Evolutionary conservation across 2,888 invertebrate genomes (phyloP).

Genomic region (Spodoptera littoralis): DNA sequence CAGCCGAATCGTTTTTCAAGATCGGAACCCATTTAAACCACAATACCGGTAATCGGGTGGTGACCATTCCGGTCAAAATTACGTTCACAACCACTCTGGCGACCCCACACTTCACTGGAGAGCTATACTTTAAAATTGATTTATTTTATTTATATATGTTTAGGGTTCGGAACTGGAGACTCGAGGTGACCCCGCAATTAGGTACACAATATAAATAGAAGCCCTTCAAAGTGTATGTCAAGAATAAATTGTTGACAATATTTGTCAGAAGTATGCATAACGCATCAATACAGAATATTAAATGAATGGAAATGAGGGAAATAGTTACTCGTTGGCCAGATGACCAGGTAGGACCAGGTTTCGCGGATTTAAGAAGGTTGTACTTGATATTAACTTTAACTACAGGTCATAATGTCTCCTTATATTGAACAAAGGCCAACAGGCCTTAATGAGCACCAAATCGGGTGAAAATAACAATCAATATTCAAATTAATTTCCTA

Average conservation of each 20-base stretch:
- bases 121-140: slow-evolving; percentile 53
- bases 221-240: background rate
- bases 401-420: too few relatives aligned
- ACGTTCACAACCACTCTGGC: slow-evolving; percentile 60
- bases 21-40: slow-evolving; percentile 74
- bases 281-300: too few relatives aligned
- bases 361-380: too few relatives aligned
- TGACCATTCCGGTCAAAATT: slow-evolving; percentile 66
- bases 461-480: background rate
- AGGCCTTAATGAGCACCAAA: background rate
- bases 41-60: slow-evolving; percentile 76
- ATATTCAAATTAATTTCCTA: too few relatives aligned
- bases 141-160: slow-evolving; percentile 36
- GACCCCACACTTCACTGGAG: slow-evolving; percentile 50
- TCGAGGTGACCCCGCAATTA: slow-evolving; percentile 21
- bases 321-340: too few relatives aligned
- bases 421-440: too few relatives aligned
- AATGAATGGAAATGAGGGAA: background rate
- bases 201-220: slow-evolving; percentile 10
- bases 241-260: too few relatives aligned
- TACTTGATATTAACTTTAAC: too few relatives aligned
- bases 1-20: slow-evolving; percentile 76
- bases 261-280: too few relatives aligned
- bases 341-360: too few relatives aligned
- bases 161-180: slow-evolving; percentile 17